A percentile compares a stretch with the other conserved stretches of the same genome.
These are phyloP conservation scores for Camponotus pennsylvanicus DNA, from an alignment of 1,140 invertebrate species.

Conservation along the genomic window DNA sequence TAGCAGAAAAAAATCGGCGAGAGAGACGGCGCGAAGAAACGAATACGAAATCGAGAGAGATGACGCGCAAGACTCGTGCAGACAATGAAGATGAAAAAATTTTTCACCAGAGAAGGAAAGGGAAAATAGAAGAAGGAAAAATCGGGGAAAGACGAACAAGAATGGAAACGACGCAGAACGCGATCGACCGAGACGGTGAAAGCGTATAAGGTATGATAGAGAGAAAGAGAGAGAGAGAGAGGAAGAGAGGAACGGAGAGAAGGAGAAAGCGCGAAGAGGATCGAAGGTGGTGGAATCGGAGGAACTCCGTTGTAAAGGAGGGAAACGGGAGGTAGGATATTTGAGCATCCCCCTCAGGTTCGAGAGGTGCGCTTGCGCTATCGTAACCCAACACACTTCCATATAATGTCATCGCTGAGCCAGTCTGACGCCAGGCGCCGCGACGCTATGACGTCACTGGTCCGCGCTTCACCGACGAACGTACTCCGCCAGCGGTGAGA, in stretches of 20 bases:
- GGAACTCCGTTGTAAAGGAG: conserved; percentile 18
- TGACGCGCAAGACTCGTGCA: background rate
- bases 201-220: background rate
- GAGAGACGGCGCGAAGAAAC: background rate
- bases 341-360: conserved; percentile 64
- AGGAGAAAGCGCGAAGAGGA: conserved; percentile 4
- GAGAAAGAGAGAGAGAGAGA: background rate
- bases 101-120: background rate
- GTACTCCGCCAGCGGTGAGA: conserved; percentile 66
- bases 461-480: conserved; percentile 73
- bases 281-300: conserved; percentile 52
- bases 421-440: conserved; percentile 85
- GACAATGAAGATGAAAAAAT: conserved; percentile 29
- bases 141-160: conserved; percentile 27
- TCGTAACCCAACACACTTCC: conserved; percentile 63
- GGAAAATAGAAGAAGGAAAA: background rate
- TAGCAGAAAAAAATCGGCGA: conserved; percentile 40
- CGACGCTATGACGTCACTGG: conserved; percentile 83
- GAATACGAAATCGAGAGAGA: background rate
- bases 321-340: conserved; percentile 52
- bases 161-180: conserved; percentile 40
- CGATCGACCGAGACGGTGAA: conserved; percentile 35
- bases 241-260: background rate
- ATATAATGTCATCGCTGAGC: conserved; percentile 72
- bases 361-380: conserved; percentile 72